Evolutionary conservation across 1,140 invertebrate genomes (phyloP).

Genomic region (Bombus consobrinus): DNA sequence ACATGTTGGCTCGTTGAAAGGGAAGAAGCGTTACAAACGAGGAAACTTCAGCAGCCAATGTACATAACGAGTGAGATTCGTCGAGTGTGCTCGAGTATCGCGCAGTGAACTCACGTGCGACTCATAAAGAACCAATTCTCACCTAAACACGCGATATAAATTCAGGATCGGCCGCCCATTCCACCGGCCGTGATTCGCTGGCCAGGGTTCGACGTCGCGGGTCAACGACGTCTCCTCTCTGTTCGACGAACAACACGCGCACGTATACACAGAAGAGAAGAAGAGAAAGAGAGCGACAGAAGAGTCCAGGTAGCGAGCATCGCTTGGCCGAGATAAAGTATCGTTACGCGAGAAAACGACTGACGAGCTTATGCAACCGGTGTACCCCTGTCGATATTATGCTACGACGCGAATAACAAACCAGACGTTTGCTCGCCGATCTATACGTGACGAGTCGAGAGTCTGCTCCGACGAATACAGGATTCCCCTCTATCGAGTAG

Average conservation of each 20-base stretch:
- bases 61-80: slow-evolving; percentile 35
- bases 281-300: not conserved
- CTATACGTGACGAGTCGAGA: slow-evolving; percentile 17
- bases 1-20: not conserved
- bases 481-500: not conserved
- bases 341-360: slow-evolving; percentile 54
- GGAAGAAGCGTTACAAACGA: not conserved
- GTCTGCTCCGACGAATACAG: not conserved
- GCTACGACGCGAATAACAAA: slow-evolving; percentile 53
- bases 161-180: slow-evolving; percentile 80
- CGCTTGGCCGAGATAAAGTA: slow-evolving; percentile 51
- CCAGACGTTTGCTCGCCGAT: not conserved
- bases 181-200: slow-evolving; percentile 71
- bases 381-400: not conserved
- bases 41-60: not conserved
- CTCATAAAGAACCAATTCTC: slow-evolving; percentile 82
- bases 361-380: slow-evolving; percentile 57
- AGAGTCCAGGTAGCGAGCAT: too few species aligned
- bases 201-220: slow-evolving; percentile 65
- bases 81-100: slow-evolving; percentile 58
- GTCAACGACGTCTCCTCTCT: slow-evolving; percentile 64
- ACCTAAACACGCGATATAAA: slow-evolving; percentile 82
- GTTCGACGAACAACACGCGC: slow-evolving; percentile 10
- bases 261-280: not conserved
- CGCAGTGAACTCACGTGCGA: slow-evolving; percentile 76